Evolutionary conservation across 2,797 vertebrate species (phyloP), one percentile per base, ranked within the genome.

Genomic region (Myotis pilosus): DNA sequence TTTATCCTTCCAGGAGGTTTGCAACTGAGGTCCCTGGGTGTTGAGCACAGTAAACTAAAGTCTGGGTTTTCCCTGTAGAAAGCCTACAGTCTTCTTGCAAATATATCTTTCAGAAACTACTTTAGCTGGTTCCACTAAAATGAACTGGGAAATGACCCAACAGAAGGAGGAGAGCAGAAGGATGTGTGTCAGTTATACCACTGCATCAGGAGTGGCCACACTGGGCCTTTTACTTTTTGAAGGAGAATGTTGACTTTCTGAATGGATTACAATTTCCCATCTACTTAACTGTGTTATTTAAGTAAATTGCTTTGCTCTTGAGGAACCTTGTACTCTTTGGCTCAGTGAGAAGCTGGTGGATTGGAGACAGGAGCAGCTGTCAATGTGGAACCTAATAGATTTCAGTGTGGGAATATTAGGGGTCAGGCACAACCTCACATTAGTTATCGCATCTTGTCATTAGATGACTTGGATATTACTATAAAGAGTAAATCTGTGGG

Each of bases 131-230:
- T 97, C 98, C 96, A 98, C 91, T 98, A 98, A 97, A 97, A 95
- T 97, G 97, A 97, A 96, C 95, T 97, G 95, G 96, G 96, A 98
- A 98, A 98, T 98, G 91, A 96, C 96, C 94, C 96, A 96, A 98
- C 97, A 97, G 97, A 97, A 98, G 95, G 94, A 97, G 87, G 84
- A 6, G 22, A 36, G 36, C 96, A 57, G 68, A 95, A 90, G 97
- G 97, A 97, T 86, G 62, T 97, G 97, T 97, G 94, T 71, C 84
- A 71, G 49, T 69, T 92, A 83, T 16, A 41, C 28, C 64, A 25
- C 6, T 74, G 44, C 19, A 96, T 87, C 47, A 91, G 93, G 96
- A 97, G 96, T 93, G 94, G 72, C 55, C 62, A 89, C 49, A 10
- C 19, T 62, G 89, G 85, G 96, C 95, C 96, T 93, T 97, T 95